Evolutionary conservation across 2,888 invertebrate genomes (phyloP).

Genomic region (Drosophila histrio): DNA sequence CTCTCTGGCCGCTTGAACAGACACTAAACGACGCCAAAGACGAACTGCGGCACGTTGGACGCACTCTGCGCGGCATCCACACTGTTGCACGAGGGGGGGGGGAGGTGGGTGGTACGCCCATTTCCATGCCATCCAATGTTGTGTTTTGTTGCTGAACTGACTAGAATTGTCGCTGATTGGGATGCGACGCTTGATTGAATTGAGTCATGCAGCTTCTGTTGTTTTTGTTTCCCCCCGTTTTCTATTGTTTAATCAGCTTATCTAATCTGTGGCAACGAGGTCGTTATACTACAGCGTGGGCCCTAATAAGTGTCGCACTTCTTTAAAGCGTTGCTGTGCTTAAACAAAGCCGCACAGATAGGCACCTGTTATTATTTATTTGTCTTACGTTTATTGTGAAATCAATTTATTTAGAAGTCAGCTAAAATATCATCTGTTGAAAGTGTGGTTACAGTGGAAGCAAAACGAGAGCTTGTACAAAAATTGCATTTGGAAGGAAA

Average conservation of each 20-base stretch:
- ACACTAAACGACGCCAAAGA: constrained; percentile 40
- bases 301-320: too few species aligned
- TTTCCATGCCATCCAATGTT: background rate
- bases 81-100: background rate
- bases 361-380: too few species aligned
- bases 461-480: too few species aligned
- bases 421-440: too few species aligned
- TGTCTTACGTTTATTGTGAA: too few species aligned
- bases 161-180: constrained; percentile 54
- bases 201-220: constrained; percentile 48
- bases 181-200: constrained; percentile 66
- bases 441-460: too few species aligned
- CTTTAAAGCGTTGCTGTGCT: too few species aligned
- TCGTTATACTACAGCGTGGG: constrained; percentile 35
- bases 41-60: constrained; percentile 25
- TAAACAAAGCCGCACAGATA: too few species aligned
- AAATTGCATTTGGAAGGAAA: too few species aligned
- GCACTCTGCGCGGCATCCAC: constrained; percentile 2
- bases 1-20: constrained; percentile 24
- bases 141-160: constrained; percentile 31
- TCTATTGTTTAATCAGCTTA: constrained; percentile 67
- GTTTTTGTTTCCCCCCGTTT: constrained; percentile 38
- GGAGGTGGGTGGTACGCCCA: constrained; percentile 1
- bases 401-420: too few species aligned
- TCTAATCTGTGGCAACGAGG: constrained; percentile 66